Base-by-base conservation (phyloP, 2,888 invertebrate species). In the Lasius fuliginosus region DNA sequence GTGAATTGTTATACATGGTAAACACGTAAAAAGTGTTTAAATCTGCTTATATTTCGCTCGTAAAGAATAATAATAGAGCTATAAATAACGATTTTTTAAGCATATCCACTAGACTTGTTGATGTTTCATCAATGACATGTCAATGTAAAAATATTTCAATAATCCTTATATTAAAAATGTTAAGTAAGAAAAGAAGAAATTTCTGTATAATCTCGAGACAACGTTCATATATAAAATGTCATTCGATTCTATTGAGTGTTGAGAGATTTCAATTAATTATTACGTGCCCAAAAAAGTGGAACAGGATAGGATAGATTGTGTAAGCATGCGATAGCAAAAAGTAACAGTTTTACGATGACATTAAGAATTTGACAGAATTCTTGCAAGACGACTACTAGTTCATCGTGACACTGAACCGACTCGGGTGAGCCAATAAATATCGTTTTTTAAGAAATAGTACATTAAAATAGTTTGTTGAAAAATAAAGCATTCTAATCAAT, bases 381-480 rank as follows among this genome's bases (percentile, higher is more conserved):
- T 53, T n/a, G n/a, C 49, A n/a, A 49, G 49, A 53, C 8, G 18
- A 69, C 18, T 3, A 4, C 12, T 53, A 69, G 33, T 71, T 53
- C 1, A 3, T 15, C 33, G 12, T 56, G 71, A 71, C 15, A 15
- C 3, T 53, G n/a, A 15, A 53, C 23, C 15, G 33, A 33, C 9
- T 69, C n/a, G 1, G n/a, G 56, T 53, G 33, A 71, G 23, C 8
- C 5, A 53, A 53, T 53, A 71, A 71, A 71, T 71, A 71, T 4
- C 33, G 36, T 36, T n/a, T 71, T 53, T 71, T 71, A 71, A 71
- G 33, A 71, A 71, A 71, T 4, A n/a, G 12, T 33, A 33, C 6
- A 4, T n/a, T 33, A 53, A 53, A 53, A 53, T 8, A 8, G n/a
- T 15, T 15, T 6, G 15, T 33, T 23, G 12, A 5, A 23, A 53